Evolutionary conservation across 2,888 invertebrate species (phyloP).

Genomic region (Cantharis rufa): DNA sequence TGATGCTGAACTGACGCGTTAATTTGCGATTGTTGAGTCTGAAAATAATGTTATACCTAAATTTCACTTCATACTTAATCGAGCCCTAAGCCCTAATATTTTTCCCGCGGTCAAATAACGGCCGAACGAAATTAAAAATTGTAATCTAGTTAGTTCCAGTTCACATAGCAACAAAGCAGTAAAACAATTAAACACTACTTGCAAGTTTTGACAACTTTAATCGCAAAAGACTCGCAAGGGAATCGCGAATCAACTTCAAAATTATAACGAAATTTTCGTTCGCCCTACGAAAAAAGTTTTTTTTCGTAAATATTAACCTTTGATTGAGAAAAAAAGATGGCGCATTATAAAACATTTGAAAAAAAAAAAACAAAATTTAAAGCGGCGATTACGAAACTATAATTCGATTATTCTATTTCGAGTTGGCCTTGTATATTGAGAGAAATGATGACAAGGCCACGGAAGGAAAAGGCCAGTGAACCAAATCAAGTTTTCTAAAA

Average conservation of each 20-base stretch:
- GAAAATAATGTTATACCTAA: constrained; percentile 16
- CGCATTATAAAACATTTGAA: too few relatives aligned
- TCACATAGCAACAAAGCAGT: not conserved
- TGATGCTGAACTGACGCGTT: constrained; percentile 39
- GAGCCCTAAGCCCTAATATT: too few relatives aligned
- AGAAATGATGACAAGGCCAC: not conserved
- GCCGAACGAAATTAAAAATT: not conserved
- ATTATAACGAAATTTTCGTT: not conserved
- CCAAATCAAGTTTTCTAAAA: not conserved
- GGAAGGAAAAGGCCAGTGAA: not conserved
- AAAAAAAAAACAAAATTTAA: not conserved
- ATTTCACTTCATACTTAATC: too few relatives aligned
- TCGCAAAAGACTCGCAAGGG: not conserved
- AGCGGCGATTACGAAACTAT: not conserved
- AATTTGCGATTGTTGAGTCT: constrained; percentile 39
- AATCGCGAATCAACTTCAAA: not conserved
- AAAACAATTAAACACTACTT: not conserved
- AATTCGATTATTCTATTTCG: not conserved
- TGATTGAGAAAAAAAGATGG: too few relatives aligned
- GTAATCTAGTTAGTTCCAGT: not conserved
- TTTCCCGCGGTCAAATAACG: too few relatives aligned
- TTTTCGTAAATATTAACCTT: not conserved
- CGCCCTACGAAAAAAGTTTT: not conserved
- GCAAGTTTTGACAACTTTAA: not conserved
- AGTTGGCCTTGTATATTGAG: not conserved